Evolutionary conservation across 2,113 vertebrate genomes (phyloP).

Genomic region (Myotis brandtii): DNA sequence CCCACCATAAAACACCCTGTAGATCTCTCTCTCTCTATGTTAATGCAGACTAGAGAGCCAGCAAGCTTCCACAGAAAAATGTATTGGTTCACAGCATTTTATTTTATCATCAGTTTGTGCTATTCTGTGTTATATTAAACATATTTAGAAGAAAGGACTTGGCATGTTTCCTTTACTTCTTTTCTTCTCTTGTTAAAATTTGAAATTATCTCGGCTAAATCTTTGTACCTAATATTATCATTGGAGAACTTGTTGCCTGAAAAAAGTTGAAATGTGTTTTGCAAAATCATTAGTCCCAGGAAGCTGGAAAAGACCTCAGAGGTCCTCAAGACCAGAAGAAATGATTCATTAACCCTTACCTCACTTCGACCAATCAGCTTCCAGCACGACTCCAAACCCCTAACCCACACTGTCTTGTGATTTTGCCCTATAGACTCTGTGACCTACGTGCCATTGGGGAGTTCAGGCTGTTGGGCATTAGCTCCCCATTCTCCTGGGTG

Average conservation of each 20-base stretch:
- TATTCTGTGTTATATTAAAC: neutral
- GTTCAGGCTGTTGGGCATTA: neutral
- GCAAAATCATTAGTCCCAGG: neutral
- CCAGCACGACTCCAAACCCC: neutral
- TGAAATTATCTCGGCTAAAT: neutral
- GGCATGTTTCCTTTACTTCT: neutral
- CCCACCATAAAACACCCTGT: neutral
- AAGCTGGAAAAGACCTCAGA: neutral
- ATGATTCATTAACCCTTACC: neutral
- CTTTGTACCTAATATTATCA: neutral
- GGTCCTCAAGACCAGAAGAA: neutral
- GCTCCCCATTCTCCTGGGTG: neutral
- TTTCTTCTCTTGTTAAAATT: neutral
- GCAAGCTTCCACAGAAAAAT: neutral
- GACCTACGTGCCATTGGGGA: neutral
- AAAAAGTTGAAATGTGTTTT: neutral
- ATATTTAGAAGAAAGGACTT: neutral
- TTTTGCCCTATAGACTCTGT: neutral
- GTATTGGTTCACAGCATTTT: neutral
- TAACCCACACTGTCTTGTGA: neutral
- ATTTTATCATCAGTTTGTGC: neutral
- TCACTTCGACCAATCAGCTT: neutral
- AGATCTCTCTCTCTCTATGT: neutral
- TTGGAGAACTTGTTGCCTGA: neutral
- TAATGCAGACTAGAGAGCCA: neutral